These are phyloP conservation scores for Oryctolagus cuniculus DNA, from an alignment of 2,113 vertebrate species.

Conservation along the genomic window mOryCun1.1 NC_091453.1:66716001-66716500, in stretches of 20 bases:
- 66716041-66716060: no score
- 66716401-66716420: neutral
- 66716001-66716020: no score
- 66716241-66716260: neutral
- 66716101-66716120: slow-evolving; percentile 41
- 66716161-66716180: neutral
- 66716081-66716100: neutral
- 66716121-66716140: slow-evolving; percentile 20
- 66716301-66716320: neutral
- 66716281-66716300: neutral
- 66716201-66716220: neutral
- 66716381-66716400: neutral
- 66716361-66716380: neutral
- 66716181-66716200: neutral
- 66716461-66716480: no score
- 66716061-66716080: no score
- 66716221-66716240: slow-evolving; percentile 49
- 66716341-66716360: neutral
- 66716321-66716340: slow-evolving; percentile 29
- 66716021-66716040: no score
- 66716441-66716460: no score
- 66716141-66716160: neutral
- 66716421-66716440: neutral
- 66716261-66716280: slow-evolving; percentile 11
- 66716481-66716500: no score